phyloP scores from a whole-genome alignment of 1,140 invertebrate species.

The Kradibia gibbosae region DNA sequence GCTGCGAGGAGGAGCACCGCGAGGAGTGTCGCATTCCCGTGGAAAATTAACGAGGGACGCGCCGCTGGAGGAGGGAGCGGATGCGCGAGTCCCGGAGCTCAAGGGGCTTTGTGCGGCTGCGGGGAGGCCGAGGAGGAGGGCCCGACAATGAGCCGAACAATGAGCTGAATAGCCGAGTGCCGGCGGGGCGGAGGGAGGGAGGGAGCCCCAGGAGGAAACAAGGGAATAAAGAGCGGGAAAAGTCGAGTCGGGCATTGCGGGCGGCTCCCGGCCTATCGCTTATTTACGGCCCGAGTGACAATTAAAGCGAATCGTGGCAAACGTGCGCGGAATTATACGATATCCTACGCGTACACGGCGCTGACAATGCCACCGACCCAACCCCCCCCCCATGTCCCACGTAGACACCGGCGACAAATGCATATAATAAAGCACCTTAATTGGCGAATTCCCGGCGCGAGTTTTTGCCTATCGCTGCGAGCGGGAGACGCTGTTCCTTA shows the following conservation, averaged over 20 bases:
- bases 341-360: no score
- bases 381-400: conserved; percentile 20
- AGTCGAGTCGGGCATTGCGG: background rate
- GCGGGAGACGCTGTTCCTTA: background rate
- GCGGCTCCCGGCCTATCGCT: background rate
- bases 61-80: no score
- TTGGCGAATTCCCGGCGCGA: conserved; percentile 54
- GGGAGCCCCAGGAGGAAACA: background rate
- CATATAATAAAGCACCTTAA: conserved; percentile 59
- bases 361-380: conserved; percentile 46
- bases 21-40: no score
- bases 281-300: conserved; percentile 54
- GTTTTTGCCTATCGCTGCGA: conserved; percentile 52
- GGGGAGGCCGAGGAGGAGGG: no score
- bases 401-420: conserved; percentile 51
- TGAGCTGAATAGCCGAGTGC: background rate
- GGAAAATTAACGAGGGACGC: no score
- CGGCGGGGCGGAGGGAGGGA: background rate
- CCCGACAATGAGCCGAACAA: no score
- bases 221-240: conserved; percentile 28
- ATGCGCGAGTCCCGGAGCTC: no score
- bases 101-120: no score
- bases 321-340: conserved; percentile 60
- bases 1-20: no score
- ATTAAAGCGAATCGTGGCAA: conserved; percentile 63